Evolutionary conservation across 2,113 vertebrate genomes (phyloP).

Genomic region (Tretioscincus oriximinensis): DNA sequence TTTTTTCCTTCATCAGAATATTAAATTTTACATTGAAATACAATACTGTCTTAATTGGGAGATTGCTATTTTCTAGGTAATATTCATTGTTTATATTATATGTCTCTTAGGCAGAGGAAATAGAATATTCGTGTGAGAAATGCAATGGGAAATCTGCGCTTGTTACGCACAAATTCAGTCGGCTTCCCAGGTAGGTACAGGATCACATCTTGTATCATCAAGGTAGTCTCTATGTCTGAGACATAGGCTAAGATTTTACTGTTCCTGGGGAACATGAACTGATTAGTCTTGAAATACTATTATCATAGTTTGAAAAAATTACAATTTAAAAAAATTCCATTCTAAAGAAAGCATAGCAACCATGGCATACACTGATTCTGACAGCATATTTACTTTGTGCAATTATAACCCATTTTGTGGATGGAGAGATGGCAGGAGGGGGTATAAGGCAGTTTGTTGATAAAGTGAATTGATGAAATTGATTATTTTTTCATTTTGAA

Average conservation of each 20-base stretch:
- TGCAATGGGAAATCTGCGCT: slow-evolving; percentile 90
- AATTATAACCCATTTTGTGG: neutral
- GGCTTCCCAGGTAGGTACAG: slow-evolving; percentile 85
- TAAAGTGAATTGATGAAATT: too few species aligned
- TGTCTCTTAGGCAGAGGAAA: slow-evolving; percentile 83
- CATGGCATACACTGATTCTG: too few species aligned
- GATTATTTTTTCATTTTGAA: too few species aligned
- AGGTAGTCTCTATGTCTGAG: neutral
- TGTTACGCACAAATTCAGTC: slow-evolving; percentile 95
- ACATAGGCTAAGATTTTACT: neutral
- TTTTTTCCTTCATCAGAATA: neutral
- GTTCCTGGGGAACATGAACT: neutral
- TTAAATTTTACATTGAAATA: neutral
- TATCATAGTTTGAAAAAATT: neutral
- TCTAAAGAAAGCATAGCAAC: neutral
- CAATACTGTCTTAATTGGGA: neutral
- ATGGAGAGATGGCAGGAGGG: neutral
- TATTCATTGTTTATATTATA: slow-evolving; percentile 34
- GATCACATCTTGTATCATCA: neutral
- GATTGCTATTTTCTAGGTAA: neutral
- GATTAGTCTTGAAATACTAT: neutral
- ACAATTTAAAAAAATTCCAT: neutral
- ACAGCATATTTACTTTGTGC: too few species aligned
- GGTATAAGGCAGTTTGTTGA: neutral
- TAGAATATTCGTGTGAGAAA: slow-evolving; percentile 98